Conservation (phyloP, 2,797 vertebrate genomes). For the Acestrorhynchus altus region DNA sequence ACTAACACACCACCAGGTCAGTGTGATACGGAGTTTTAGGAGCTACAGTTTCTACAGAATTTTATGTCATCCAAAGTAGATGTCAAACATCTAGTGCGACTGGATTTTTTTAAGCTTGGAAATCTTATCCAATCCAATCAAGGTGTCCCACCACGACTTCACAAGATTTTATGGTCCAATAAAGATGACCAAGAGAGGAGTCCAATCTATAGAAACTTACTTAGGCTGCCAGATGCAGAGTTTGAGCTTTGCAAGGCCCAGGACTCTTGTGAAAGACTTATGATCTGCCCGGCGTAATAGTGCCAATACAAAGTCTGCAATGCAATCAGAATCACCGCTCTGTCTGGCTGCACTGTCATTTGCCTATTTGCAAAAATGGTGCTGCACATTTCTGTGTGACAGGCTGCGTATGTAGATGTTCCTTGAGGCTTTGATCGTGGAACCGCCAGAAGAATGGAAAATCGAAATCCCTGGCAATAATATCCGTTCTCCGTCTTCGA, state of each 20-base stretch:
- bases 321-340: conserved; percentile 21
- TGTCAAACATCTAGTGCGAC: too few relatives aligned
- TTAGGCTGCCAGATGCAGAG: background rate
- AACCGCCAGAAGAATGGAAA: conserved; percentile 11
- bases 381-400: conserved; percentile 27
- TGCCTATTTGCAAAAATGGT: conserved; percentile 29
- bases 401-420: background rate
- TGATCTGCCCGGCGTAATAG: conserved; percentile 25
- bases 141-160: background rate
- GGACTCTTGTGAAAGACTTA: conserved; percentile 24
- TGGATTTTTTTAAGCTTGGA: background rate
- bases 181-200: background rate
- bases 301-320: conserved; percentile 50
- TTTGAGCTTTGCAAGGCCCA: background rate
- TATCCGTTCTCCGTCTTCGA: conserved; percentile 38
- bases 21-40: too few relatives aligned
- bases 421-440: conserved; percentile 26
- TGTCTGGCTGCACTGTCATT: conserved; percentile 24
- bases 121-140: background rate
- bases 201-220: conserved; percentile 9
- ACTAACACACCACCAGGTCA: too few relatives aligned
- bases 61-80: too few relatives aligned
- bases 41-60: too few relatives aligned
- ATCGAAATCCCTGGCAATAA: conserved; percentile 44
- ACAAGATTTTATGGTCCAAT: conserved; percentile 15